Conservation (phyloP, 2,797 vertebrate species). For the Hirundo rustica region DNA sequence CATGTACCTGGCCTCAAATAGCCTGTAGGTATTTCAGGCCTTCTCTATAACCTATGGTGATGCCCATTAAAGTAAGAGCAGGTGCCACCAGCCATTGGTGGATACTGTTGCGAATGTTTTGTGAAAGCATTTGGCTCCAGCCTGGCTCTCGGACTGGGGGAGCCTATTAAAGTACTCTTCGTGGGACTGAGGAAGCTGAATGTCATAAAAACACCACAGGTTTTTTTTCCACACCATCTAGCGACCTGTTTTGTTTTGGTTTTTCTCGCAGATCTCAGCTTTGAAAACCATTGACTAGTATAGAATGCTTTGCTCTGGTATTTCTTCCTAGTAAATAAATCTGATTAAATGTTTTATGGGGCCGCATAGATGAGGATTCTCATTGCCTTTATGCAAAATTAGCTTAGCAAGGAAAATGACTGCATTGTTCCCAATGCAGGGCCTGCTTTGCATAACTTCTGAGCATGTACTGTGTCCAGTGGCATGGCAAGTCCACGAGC, state of each 20-base stretch:
- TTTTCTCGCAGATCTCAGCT: neutral
- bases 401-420: conserved; percentile 25
- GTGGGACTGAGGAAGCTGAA: neutral
- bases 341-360: neutral
- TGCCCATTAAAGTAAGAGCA: neutral
- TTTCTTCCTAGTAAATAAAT: conserved; percentile 20
- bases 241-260: neutral
- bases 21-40: neutral
- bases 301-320: conserved; percentile 7
- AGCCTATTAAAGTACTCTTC: neutral
- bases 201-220: neutral
- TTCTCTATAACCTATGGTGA: neutral
- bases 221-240: neutral
- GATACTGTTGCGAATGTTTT: conserved; percentile 13
- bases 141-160: neutral
- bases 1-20: neutral
- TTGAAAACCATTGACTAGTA: neutral
- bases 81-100: neutral
- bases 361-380: conserved; percentile 10
- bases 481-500: conserved; percentile 51
- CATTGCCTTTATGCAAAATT: conserved; percentile 14
- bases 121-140: conserved; percentile 24
- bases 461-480: conserved; percentile 37
- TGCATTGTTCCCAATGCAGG: conserved; percentile 46
- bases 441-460: conserved; percentile 37